Evolutionary conservation across 2,113 vertebrate species (phyloP).

Genomic region (Brachypodius melanocephalos): DNA sequence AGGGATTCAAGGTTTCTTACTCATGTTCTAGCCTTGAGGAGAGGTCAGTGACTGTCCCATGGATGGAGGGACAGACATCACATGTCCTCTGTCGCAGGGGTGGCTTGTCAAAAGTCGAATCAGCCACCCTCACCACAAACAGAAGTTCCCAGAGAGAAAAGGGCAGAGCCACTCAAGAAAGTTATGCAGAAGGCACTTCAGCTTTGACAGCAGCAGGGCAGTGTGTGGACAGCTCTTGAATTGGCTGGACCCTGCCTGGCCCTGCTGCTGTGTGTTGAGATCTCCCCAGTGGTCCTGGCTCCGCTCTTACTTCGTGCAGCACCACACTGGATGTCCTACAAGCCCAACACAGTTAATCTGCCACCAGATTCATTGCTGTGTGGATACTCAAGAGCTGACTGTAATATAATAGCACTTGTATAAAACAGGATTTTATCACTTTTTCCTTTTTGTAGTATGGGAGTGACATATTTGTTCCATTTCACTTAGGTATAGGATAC

Average conservation of each 20-base stretch:
- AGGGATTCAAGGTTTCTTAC: not conserved
- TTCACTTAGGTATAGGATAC: slow-evolving; percentile 18
- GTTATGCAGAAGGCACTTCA: not conserved
- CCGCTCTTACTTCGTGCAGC: not conserved
- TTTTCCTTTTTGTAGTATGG: not conserved
- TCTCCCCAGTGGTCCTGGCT: not conserved
- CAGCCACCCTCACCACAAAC: not conserved
- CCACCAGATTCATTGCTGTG: not conserved
- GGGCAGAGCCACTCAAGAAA: not conserved
- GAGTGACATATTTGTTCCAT: slow-evolving; percentile 15
- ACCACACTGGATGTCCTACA: not conserved
- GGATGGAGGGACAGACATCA: not conserved
- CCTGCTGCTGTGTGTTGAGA: rapidly evolving
- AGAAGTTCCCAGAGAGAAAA: not conserved
- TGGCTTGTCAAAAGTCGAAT: not conserved
- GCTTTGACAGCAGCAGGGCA: not conserved
- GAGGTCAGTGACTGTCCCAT: not conserved
- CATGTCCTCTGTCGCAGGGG: not conserved
- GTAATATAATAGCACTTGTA: not conserved
- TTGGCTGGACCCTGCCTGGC: not conserved
- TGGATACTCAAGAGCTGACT: not conserved
- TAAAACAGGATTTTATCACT: not conserved
- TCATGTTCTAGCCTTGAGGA: not conserved
- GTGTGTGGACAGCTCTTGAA: rapidly evolving
- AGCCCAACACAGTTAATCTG: not conserved